Base-by-base conservation (phyloP, 2,888 invertebrate genomes). In the Tetanocera ferruginea region DNA sequence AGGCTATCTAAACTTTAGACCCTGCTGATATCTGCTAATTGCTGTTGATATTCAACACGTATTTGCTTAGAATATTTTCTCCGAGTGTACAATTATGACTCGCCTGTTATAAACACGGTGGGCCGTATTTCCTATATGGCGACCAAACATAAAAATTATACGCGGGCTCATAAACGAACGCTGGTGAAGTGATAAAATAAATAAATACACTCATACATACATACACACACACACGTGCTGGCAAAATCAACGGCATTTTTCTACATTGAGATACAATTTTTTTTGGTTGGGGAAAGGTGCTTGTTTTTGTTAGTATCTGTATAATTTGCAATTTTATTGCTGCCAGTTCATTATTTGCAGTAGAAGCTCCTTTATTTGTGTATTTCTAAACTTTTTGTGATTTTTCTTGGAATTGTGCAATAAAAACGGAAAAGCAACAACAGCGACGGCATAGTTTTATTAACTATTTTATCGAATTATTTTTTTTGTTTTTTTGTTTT, bases 1-100 rank as follows among this genome's bases (percentile, higher is more conserved):
- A 84, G 85, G 85, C 86, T 87, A 87, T 87, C 88, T 86, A 86
- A 86, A 86, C 85, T 85, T 85, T 84, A 84, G 82, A 87, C 84
- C 83, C 74, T 75, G 43, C 43, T 62, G 75, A 75, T 75, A 75
- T 51, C 75, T 52, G 73, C 75, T 75, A 75, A 75, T 75, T 75
- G 75, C 73, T 62, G 73, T 51, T 51, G 62, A 74, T 62, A 64
- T 51, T 74, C 71, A 34, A 31, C 34, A 71, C 31, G 55, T 37
- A 49, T 14, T 37, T n/a, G 43, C 11, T 37, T 14, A 43, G 43
- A 43, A 11, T 34, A 37, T 43, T 67, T 67, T 67, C 37, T 67
- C 67, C 14, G 23, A 67, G 49, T 67, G 67, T 67, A 60, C 25
- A 60, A 11, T 9, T 23, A 64, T 31, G 14, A 70, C 70, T 66